Conservation (phyloP, 2,113 vertebrate genomes). For the Pedetes capensis region DNA sequence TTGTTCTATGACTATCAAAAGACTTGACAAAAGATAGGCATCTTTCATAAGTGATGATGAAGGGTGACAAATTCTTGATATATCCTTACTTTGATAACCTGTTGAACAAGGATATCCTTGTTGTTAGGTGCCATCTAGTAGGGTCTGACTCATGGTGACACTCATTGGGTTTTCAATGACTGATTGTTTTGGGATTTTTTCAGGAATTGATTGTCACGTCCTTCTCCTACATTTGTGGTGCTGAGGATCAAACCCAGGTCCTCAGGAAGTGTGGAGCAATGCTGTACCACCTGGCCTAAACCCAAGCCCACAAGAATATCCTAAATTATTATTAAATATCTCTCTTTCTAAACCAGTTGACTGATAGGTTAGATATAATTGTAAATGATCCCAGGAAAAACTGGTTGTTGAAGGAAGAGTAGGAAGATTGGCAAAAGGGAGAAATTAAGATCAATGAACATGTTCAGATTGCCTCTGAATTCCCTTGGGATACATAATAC, state of each 20-base stretch:
- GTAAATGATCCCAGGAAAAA: neutral
- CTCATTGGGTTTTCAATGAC: no score
- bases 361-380: no score
- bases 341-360: neutral
- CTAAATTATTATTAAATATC: neutral
- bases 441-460: neutral
- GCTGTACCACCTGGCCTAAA: no score
- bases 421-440: neutral
- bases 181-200: no score
- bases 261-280: no score
- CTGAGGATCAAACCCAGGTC: no score
- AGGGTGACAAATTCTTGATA: neutral
- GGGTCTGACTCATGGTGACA: no score
- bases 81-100: neutral
- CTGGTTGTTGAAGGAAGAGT: neutral
- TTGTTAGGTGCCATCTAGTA: no score
- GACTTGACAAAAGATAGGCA: slow-evolving; percentile 84
- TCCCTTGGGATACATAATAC: neutral
- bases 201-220: no score
- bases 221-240: no score
- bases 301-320: no score
- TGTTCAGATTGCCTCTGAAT: neutral
- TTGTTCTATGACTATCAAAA: slow-evolving; percentile 96
- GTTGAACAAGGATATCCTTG: neutral
- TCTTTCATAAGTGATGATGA: neutral